Conservation (phyloP, 2,797 vertebrate species). For the Pangasius djambal region DNA sequence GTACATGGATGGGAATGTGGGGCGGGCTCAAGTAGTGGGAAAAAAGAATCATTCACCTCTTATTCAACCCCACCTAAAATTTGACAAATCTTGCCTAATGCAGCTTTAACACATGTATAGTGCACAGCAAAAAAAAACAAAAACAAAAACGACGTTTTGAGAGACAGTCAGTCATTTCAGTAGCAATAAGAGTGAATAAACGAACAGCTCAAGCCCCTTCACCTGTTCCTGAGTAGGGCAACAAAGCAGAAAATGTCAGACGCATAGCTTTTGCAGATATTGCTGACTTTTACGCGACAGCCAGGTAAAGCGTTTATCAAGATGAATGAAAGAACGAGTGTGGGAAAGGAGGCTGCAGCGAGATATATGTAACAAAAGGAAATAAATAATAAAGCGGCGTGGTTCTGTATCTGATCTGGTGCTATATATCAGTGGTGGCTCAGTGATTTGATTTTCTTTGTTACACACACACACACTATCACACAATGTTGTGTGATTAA, state of each 20-base stretch:
- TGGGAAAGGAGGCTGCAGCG: not conserved
- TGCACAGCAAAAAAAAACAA: not conserved
- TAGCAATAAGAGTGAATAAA: not conserved
- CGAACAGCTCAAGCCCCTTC: not conserved
- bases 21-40: not conserved
- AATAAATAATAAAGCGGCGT: too few relatives aligned
- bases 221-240: not conserved
- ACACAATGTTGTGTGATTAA: too few relatives aligned
- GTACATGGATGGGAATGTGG: not conserved
- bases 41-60: not conserved
- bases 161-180: not conserved
- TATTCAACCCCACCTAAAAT: not conserved
- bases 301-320: not conserved
- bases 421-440: not conserved
- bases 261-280: not conserved
- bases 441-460: not conserved
- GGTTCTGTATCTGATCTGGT: not conserved
- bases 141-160: not conserved
- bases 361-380: not conserved
- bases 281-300: not conserved
- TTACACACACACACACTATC: not conserved
- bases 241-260: conserved; percentile 1
- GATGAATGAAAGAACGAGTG: not conserved
- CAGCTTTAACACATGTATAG: not conserved
- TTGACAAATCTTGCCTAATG: not conserved